A percentile compares a stretch with the other conserved stretches of the same genome.
These are phyloP conservation scores for Melanitta fusca DNA, from an alignment of 2,797 vertebrate genomes.

Conservation along the genomic window DNA sequence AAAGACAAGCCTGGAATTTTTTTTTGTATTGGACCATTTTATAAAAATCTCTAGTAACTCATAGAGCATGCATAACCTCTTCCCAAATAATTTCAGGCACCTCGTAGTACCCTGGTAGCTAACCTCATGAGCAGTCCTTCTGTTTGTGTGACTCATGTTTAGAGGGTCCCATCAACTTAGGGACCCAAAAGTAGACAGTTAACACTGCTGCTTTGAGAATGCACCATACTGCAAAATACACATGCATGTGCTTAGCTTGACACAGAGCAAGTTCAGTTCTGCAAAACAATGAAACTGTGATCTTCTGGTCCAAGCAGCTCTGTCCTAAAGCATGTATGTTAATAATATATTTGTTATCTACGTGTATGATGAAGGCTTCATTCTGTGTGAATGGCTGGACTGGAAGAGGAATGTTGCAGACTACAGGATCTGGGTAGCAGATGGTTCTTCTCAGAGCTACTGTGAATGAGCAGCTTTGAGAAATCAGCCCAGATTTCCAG, in stretches of 20 bases:
- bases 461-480: neutral
- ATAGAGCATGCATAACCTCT: neutral
- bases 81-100: neutral
- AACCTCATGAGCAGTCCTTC: neutral
- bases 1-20: neutral
- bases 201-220: neutral
- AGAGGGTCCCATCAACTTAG: neutral
- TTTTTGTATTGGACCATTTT: neutral
- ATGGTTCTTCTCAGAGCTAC: neutral
- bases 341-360: neutral
- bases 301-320: neutral
- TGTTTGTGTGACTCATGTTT: neutral
- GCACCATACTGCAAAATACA: neutral
- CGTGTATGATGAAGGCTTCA: rapidly evolving
- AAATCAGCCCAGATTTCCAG: neutral
- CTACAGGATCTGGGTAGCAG: neutral
- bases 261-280: rapidly evolving
- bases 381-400: neutral
- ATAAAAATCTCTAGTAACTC: neutral
- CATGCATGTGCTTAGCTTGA: neutral
- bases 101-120: neutral
- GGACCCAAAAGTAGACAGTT: neutral
- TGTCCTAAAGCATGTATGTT: neutral
- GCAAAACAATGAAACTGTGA: neutral
- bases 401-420: neutral